Conservation (phyloP, 2,797 vertebrate genomes). For the Pseudopleuronectes americanus region DNA sequence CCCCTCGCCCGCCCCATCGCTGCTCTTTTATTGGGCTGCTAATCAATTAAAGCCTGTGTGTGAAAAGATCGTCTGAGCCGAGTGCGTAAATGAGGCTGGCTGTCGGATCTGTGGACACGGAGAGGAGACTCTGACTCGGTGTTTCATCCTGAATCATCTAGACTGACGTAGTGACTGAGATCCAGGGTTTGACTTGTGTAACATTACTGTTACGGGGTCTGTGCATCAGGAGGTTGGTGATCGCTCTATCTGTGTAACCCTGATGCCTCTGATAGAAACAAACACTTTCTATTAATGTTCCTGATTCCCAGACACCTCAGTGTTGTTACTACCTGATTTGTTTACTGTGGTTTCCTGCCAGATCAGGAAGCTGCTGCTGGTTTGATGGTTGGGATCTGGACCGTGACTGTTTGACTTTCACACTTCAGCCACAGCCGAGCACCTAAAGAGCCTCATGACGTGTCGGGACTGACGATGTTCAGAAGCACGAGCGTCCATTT, state of each 20-base stretch:
- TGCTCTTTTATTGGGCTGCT: constrained; percentile 66
- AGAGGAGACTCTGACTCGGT: too few species aligned
- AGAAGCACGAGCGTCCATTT: constrained; percentile 59
- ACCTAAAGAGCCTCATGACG: constrained; percentile 36
- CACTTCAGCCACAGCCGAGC: constrained; percentile 45
- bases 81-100: background rate
- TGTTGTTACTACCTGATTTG: too few species aligned
- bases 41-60: constrained; percentile 61
- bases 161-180: too few species aligned
- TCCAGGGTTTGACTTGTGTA: too few species aligned
- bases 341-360: too few species aligned
- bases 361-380: background rate
- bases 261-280: too few species aligned
- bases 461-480: constrained; percentile 58
- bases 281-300: too few species aligned
- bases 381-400: constrained; percentile 38
- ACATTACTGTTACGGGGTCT: too few species aligned
- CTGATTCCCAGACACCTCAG: too few species aligned
- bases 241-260: too few species aligned
- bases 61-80: constrained; percentile 17
- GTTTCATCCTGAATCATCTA: too few species aligned
- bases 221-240: too few species aligned
- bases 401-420: constrained; percentile 64
- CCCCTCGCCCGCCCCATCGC: constrained; percentile 5
- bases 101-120: background rate